Percentiles rank a stretch among this genome's conserved stretches.
phyloP scores from a whole-genome alignment of 2,113 vertebrate genomes.

The Orycteropus afer region DNA sequence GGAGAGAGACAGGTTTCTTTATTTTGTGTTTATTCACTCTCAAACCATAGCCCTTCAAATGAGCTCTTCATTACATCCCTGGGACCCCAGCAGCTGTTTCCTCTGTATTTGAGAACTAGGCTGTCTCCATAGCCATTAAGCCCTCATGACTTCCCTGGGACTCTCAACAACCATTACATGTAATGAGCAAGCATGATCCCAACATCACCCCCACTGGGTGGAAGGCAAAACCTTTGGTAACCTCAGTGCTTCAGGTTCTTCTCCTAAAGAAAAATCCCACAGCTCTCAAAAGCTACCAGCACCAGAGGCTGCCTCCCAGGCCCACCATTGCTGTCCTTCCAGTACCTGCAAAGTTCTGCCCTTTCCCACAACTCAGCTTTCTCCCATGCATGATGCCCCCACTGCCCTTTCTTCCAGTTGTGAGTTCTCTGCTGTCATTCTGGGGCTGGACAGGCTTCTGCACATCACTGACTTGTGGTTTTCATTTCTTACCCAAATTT shows the following conservation, averaged over 20 bases:
- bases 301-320: rapidly evolving
- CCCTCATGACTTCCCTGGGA: background rate
- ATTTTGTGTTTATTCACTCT: background rate
- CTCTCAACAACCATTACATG: rapidly evolving
- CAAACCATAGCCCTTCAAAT: background rate
- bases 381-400: background rate
- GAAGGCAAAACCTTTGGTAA: background rate
- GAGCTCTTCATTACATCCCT: background rate
- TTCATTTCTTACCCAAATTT: background rate
- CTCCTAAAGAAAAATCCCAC: rapidly evolving
- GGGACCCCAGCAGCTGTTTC: background rate
- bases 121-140: background rate
- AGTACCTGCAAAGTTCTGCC: rapidly evolving
- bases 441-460: too few species aligned
- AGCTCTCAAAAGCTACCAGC: background rate
- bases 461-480: background rate
- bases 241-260: background rate
- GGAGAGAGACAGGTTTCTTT: background rate
- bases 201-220: background rate
- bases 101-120: background rate
- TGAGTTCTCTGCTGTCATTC: background rate
- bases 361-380: background rate
- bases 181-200: rapidly evolving
- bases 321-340: background rate
- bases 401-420: background rate